Base-by-base conservation (phyloP, 2,113 vertebrate species). In the Scomber colias region DNA sequence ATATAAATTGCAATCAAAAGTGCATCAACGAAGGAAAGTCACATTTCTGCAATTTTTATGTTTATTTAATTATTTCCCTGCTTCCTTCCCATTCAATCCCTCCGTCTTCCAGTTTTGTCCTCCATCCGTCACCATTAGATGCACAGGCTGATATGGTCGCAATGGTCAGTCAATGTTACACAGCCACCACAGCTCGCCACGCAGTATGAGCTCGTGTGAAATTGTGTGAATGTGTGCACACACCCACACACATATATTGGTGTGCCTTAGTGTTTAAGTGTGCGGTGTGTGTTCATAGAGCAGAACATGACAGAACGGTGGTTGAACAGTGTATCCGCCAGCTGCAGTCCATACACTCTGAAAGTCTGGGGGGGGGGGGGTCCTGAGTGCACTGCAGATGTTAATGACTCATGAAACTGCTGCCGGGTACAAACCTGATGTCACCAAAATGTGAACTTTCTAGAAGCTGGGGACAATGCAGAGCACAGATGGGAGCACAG, bases 41-140 rank as follows among this genome's bases (percentile, higher is more conserved):
- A 45, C 3, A 40, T 24, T 56, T 40, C 3, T 27, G 24, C 24
- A 27, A 2, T 50, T 51, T 35, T 71, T 3, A 35, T 53, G 27
- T 40, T 61, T 40, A 35, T 64, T 53, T 11, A 6, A 19, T 50
- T 59, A 21, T 21, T 69, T 70, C 44, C 46, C 35, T n/a, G 19
- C 54, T 57, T 49, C 14, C 63, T 77, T 49, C 56, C 19, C 51
- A 51, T 68, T 66, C 56, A 57, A 3, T 61, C 44, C 46, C 40
- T 51, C 50, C 30, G 12, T 73, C 79, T 69, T 67, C 67, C 63
- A 45, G 56, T 81, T 80, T 40, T 66, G 35, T 73, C 77, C 60
- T 56, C 70, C 75, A 84, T 92, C 83, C 60, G 27, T 93, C 89
- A 88, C 73, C 87, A 89, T 91, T 90, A 80, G 76, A 77, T 40